Evolutionary conservation across 1,140 invertebrate species (phyloP).

Genomic region (Sycobia sp.): DNA sequence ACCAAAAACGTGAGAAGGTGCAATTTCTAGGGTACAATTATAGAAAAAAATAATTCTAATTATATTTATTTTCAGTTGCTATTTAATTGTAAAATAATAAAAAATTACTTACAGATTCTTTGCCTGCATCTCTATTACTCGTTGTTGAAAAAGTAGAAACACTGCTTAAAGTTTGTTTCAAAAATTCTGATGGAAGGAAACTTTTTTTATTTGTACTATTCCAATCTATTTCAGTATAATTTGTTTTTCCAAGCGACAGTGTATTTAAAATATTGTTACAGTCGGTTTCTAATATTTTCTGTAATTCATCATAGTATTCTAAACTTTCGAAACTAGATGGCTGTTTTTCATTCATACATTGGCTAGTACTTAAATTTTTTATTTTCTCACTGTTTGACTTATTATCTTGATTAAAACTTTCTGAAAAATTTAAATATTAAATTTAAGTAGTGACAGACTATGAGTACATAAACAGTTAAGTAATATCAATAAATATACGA

Average conservation of each 20-base stretch:
- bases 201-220: constrained; percentile 60
- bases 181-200: constrained; percentile 54
- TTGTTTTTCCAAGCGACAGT: background rate
- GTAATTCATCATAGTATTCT: background rate
- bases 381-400: background rate
- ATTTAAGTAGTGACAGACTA: no score
- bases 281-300: background rate
- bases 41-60: constrained; percentile 4
- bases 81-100: background rate
- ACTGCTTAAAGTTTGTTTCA: constrained; percentile 56
- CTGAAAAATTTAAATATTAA: background rate
- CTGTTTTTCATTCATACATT: background rate
- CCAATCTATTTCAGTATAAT: constrained; percentile 61
- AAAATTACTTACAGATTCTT: background rate
- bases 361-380: background rate
- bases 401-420: background rate
- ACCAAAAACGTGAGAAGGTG: no score
- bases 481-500: no score
- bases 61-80: background rate
- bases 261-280: background rate
- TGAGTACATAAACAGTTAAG: no score
- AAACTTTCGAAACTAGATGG: background rate
- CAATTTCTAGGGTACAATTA: no score
- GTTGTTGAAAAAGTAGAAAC: constrained; percentile 29
- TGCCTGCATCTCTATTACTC: background rate